Percentiles rank a stretch among this genome's conserved stretches.
phyloP scores from a whole-genome alignment of 1,140 invertebrate genomes.

The Atopsyche davidsoni region DNA sequence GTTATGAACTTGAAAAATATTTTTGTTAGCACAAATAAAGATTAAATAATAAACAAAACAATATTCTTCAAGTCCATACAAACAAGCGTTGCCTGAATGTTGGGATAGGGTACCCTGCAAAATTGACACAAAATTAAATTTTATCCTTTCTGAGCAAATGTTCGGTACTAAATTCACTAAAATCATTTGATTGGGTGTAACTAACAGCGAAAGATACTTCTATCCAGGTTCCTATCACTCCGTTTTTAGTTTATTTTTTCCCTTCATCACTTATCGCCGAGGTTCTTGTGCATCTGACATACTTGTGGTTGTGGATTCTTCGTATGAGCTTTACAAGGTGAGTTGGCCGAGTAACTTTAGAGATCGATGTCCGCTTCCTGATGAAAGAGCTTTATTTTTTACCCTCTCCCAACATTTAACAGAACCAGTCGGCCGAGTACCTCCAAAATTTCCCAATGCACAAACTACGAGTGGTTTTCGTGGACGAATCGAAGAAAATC shows the following conservation, averaged over 20 bases:
- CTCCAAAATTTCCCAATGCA: conserved; percentile 60
- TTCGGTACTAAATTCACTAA: too few relatives aligned
- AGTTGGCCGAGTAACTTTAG: neutral
- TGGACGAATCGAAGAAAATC: conserved; percentile 46
- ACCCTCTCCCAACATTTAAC: conserved; percentile 32
- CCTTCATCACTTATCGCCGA: too few relatives aligned
- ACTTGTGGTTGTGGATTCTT: too few relatives aligned
- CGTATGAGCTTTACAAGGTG: too few relatives aligned
- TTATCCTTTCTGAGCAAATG: too few relatives aligned
- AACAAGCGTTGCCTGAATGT: conserved; percentile 83
- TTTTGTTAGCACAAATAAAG: conserved; percentile 2
- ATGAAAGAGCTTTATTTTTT: too few relatives aligned
- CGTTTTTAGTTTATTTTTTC: too few relatives aligned
- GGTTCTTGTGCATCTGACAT: too few relatives aligned
- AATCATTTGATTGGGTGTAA: too few relatives aligned
- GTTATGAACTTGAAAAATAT: neutral
- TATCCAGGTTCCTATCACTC: too few relatives aligned
- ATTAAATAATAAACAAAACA: conserved; percentile 1
- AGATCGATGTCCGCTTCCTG: neutral
- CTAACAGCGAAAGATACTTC: too few relatives aligned
- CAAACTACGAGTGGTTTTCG: conserved; percentile 59
- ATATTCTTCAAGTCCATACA: conserved; percentile 21
- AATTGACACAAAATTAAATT: too few relatives aligned
- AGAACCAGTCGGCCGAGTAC: conserved; percentile 61
- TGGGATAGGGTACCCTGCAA: conserved; percentile 94